phyloP scores from a whole-genome alignment of 2,113 vertebrate genomes.

The Solenodon paradoxus region DNA sequence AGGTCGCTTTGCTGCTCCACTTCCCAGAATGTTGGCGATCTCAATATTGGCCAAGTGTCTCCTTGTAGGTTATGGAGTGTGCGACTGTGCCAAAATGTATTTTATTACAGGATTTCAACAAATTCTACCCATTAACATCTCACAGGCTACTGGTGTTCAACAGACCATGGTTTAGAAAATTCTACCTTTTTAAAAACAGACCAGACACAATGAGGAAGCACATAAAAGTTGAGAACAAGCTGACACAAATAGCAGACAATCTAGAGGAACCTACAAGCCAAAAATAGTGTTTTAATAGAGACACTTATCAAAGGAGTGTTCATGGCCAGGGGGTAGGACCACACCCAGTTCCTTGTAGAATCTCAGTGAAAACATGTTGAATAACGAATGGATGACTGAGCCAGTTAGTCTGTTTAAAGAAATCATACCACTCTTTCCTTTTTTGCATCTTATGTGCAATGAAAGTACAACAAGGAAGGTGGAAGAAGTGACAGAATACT shows the following conservation, averaged over 20 bases:
- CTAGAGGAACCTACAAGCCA: neutral
- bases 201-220: constrained; percentile 26
- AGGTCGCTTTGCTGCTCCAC: neutral
- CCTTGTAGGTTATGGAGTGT: neutral
- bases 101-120: neutral
- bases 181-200: neutral
- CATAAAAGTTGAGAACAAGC: constrained; percentile 51
- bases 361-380: neutral
- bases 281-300: neutral
- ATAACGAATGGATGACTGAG: neutral
- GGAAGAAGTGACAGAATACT: neutral
- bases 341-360: neutral
- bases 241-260: constrained; percentile 21
- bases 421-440: constrained; percentile 1
- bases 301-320: neutral
- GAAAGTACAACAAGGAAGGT: neutral
- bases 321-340: neutral
- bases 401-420: neutral
- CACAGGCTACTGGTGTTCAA: neutral
- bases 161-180: neutral
- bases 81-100: neutral
- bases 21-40: neutral
- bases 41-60: neutral
- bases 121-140: neutral
- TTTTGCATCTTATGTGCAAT: neutral